Conservation (phyloP, 2,113 vertebrate species). For the Paratilapia polleni region DNA sequence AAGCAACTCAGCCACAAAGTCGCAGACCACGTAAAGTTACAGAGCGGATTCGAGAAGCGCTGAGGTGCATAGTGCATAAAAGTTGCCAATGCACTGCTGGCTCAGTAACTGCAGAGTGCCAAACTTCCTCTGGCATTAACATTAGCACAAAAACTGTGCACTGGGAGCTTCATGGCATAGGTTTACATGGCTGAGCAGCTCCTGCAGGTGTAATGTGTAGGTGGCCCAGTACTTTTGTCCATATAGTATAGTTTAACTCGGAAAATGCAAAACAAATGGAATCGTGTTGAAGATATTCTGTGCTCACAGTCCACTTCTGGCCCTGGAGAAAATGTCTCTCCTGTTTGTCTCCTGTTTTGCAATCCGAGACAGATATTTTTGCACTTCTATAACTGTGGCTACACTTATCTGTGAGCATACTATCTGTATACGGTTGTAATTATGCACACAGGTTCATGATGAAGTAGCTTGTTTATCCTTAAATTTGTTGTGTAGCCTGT, state of each 20-base stretch:
- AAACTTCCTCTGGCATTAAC: not conserved
- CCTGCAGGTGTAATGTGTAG: not conserved
- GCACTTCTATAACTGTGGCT: not conserved
- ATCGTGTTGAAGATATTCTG: too few relatives aligned
- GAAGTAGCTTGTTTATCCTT: not conserved
- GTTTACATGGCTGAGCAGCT: not conserved
- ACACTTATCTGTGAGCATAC: not conserved
- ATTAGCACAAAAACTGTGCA: not conserved
- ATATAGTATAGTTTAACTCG: not conserved
- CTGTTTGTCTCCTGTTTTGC: not conserved
- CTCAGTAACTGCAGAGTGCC: not conserved
- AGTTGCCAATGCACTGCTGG: too few relatives aligned
- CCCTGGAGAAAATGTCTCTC: not conserved
- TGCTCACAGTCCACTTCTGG: not conserved
- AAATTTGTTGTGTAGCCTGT: not conserved
- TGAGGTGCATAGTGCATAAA: too few relatives aligned
- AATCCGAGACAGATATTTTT: not conserved
- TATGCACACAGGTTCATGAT: not conserved
- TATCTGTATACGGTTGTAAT: not conserved
- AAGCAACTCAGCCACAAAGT: too few relatives aligned
- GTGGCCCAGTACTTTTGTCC: not conserved
- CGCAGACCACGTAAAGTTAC: too few relatives aligned
- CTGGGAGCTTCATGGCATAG: not conserved
- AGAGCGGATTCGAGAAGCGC: too few relatives aligned
- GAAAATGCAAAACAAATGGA: too few relatives aligned